Evolutionary conservation across 2,113 vertebrate species (phyloP).

Genomic region (Vombatus ursinus): DNA sequence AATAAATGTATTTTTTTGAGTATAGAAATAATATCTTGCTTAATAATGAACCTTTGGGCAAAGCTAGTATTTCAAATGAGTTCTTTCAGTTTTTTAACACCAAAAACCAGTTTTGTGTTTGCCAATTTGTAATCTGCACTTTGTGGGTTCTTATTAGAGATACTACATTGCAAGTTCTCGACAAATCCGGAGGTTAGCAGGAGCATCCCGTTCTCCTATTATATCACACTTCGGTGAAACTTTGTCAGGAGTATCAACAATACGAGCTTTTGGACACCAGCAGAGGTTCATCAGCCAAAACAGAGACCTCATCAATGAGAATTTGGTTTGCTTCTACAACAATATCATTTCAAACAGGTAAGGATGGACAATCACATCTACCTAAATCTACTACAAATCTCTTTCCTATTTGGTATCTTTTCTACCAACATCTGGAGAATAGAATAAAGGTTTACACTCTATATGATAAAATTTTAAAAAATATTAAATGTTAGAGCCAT

Average conservation of each 20-base stretch:
- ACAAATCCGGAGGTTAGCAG: slow-evolving; percentile 72
- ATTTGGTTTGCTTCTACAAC: slow-evolving; percentile 83
- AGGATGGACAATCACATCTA: neutral
- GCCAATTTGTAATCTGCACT: neutral
- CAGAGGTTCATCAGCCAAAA: slow-evolving; percentile 79
- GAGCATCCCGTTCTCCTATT: slow-evolving; percentile 67
- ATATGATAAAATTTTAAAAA: neutral
- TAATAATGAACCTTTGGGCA: neutral
- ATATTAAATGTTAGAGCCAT: neutral
- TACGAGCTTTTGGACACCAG: slow-evolving; percentile 78
- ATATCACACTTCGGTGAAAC: slow-evolving; percentile 81
- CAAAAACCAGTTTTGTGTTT: neutral
- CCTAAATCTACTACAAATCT: neutral
- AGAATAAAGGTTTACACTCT: neutral
- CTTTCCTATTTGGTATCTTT: slow-evolving; percentile 2
- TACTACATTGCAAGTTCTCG: slow-evolving; percentile 76
- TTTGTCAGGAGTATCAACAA: slow-evolving; percentile 68
- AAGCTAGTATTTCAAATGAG: neutral
- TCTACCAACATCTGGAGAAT: slow-evolving; percentile 14
- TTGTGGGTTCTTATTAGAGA: slow-evolving; percentile 62
- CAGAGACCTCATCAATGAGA: slow-evolving; percentile 78
- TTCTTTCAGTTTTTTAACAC: neutral
- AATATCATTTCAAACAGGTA: slow-evolving; percentile 81
- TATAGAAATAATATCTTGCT: neutral
- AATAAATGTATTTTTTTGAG: neutral